Percentiles rank a stretch among this genome's conserved stretches.
Conservation (phyloP, 2,888 invertebrate genomes). For the Rhyacophila evoluta region DNA sequence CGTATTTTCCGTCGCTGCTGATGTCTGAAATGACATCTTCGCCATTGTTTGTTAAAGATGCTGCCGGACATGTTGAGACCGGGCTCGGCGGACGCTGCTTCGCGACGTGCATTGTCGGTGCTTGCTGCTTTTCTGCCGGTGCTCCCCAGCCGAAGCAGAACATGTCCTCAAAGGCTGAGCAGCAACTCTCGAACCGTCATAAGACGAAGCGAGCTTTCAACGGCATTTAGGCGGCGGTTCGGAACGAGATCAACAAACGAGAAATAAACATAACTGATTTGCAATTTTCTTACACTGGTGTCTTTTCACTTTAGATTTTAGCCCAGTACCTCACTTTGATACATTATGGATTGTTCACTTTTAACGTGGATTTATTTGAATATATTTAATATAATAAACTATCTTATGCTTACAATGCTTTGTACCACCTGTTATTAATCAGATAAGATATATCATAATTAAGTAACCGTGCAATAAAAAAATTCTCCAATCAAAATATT, state of each 20-base stretch:
- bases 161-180: conserved; percentile 53
- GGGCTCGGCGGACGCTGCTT: conserved; percentile 57
- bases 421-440: too few species aligned
- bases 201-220: conserved; percentile 48
- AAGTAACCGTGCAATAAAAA: too few species aligned
- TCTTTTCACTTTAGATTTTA: neutral
- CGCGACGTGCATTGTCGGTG: conserved; percentile 54
- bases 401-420: too few species aligned
- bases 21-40: conserved; percentile 51
- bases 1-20: conserved; percentile 55
- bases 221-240: conserved; percentile 49
- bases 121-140: conserved; percentile 53
- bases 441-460: too few species aligned
- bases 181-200: conserved; percentile 54
- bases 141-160: conserved; percentile 52
- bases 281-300: neutral
- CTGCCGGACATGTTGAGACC: conserved; percentile 49
- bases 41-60: conserved; percentile 45
- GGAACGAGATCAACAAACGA: neutral
- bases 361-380: too few species aligned
- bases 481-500: too few species aligned
- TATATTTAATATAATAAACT: too few species aligned
- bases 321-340: neutral
- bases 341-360: neutral
- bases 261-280: neutral